phyloP scores from a whole-genome alignment of 2,113 vertebrate genomes.

The Oenanthe oenanthe region DNA sequence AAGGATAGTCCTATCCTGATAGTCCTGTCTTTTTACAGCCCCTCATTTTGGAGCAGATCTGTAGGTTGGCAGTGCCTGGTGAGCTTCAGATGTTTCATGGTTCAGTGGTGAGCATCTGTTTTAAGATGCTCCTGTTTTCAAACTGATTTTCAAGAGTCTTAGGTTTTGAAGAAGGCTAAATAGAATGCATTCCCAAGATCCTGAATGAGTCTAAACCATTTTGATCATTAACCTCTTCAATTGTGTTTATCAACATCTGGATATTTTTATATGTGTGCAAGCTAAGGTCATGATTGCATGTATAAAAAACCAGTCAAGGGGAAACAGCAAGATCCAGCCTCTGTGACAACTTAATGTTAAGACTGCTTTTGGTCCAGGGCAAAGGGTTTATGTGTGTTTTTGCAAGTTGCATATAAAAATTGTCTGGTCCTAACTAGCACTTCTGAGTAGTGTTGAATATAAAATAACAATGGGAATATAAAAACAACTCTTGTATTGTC shows the following conservation, averaged over 20 bases:
- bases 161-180: neutral
- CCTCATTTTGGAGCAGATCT: neutral
- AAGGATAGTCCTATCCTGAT: rapidly evolving
- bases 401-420: neutral
- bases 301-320: neutral
- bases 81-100: neutral
- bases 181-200: neutral
- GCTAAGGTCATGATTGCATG: neutral
- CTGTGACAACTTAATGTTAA: neutral
- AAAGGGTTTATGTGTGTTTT: neutral
- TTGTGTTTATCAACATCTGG: neutral
- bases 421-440: neutral
- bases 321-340: neutral
- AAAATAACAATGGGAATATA: neutral
- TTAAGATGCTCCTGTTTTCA: neutral
- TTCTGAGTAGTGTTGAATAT: neutral
- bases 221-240: neutral
- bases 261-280: neutral
- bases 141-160: neutral
- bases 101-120: neutral
- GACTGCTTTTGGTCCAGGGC: neutral
- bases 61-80: neutral
- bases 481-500: neutral
- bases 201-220: neutral
- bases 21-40: rapidly evolving